Conservation (phyloP, 2,113 vertebrate genomes). For the Chloebia gouldiae region DNA sequence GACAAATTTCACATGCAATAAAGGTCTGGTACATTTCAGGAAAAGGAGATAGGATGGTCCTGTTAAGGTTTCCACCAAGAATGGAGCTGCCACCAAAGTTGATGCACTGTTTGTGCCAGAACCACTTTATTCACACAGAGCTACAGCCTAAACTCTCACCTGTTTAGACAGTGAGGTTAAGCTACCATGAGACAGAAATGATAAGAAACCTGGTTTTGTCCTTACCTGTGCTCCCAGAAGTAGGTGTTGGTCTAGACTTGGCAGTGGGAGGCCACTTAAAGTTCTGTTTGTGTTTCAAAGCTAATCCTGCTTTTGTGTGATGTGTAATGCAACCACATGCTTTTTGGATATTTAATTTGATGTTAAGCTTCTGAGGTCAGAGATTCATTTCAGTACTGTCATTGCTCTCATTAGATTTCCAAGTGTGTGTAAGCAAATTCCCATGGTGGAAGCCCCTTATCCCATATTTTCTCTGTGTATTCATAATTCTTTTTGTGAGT, state of each 20-base stretch:
- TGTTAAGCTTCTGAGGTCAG: background rate
- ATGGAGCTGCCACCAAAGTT: background rate
- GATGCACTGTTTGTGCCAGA: rapidly evolving
- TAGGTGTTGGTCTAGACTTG: background rate
- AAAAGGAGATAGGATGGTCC: background rate
- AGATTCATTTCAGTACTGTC: background rate
- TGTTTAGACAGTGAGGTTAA: background rate
- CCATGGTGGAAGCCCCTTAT: background rate
- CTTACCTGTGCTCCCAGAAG: background rate
- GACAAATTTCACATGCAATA: background rate
- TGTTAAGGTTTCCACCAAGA: background rate
- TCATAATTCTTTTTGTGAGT: background rate
- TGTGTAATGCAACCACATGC: background rate
- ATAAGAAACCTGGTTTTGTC: background rate
- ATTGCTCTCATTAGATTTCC: background rate
- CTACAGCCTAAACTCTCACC: background rate
- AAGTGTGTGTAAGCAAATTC: background rate
- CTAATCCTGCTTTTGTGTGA: background rate
- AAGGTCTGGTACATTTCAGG: background rate
- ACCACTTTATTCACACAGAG: rapidly evolving
- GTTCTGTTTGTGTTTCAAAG: background rate
- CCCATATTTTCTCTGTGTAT: background rate
- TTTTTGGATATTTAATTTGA: background rate
- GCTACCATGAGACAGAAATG: background rate
- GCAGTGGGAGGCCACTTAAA: background rate